Base-by-base conservation (phyloP, 1,140 invertebrate genomes). In the Drosophila nasuta region DNA sequence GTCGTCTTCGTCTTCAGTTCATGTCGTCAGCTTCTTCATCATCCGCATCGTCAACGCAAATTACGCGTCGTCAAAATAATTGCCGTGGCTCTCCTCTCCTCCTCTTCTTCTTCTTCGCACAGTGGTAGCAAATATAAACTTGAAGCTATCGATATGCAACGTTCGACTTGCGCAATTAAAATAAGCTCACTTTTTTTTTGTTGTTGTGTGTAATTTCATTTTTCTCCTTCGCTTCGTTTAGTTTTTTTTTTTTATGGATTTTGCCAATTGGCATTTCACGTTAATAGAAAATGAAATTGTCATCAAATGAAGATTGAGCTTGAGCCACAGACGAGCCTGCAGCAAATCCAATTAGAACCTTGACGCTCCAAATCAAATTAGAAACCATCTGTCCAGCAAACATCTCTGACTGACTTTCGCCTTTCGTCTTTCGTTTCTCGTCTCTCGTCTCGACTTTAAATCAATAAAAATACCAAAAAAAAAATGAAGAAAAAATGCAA, bases 51-150 rank as follows among this genome's bases (percentile, higher is more conserved):
- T 88, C 77, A 80, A 88, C 85, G 83, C 81, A 83, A 89, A 89
- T 89, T 89, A 89, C 87, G 85, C 85, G 81, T 88, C 81, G 80
- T 87, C 83, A 87, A 87, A 87, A 87, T 87, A 87, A 87, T 87
- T 87, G 83, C 83, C 83, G 80, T 88, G 83, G 79, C 75, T 87
- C 82, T n/a, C 41, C 41, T 6, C 30, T 5, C 30, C 0, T 6
- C 30, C 5, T 7, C 30, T 33, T 33, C 30, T 33, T 5, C 7
- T 7, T 45, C 67, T 65, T 28, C 20, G 64, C 77, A 85, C 81
- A 56, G 68, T 81, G 77, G 71, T n/a, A 5, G 10, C 11, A 57
- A n/a, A 20, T 48, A 20, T 11, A 30, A 30, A 49, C 17, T 10
- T 49, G 20, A 5, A 25, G 28, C 10, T 28, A 54, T 54, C 13